A percentile compares a stretch with the other conserved stretches of the same genome.
phyloP scores from a whole-genome alignment of 2,888 invertebrate species.

The Heliconius aoede region DNA sequence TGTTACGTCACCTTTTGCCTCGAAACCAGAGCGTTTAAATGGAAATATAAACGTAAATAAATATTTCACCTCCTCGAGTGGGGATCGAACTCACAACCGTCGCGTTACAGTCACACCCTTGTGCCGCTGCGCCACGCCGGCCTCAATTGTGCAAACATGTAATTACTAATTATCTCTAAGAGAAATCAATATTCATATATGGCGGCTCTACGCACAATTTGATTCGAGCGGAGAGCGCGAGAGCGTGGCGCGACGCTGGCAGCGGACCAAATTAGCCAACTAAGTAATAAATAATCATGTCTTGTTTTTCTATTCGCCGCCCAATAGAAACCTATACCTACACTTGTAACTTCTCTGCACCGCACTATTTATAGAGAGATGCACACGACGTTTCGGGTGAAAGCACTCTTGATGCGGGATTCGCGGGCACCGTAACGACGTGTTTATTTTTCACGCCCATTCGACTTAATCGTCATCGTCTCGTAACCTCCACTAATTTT shows the following conservation, averaged over 20 bases:
- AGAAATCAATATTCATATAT: slow-evolving; percentile 44
- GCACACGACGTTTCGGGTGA: slow-evolving; percentile 81
- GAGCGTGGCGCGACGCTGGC: slow-evolving; percentile 80
- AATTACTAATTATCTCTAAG: slow-evolving; percentile 8
- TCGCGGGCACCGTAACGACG: slow-evolving; percentile 66
- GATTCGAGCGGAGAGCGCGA: slow-evolving; percentile 73
- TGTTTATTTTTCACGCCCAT: slow-evolving; percentile 74
- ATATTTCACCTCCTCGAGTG: too few species aligned
- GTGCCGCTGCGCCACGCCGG: too few species aligned
- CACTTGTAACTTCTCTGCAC: slow-evolving; percentile 69
- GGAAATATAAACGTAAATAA: too few species aligned
- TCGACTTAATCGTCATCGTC: slow-evolving; percentile 62
- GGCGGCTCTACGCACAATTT: slow-evolving; percentile 74
- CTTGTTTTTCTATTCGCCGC: slow-evolving; percentile 82
- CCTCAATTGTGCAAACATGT: too few species aligned
- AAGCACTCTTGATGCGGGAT: slow-evolving; percentile 79
- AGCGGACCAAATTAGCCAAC: slow-evolving; percentile 82
- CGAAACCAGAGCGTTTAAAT: too few species aligned
- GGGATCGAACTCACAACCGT: too few species aligned
- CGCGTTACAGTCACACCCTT: too few species aligned
- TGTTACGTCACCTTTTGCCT: too few species aligned
- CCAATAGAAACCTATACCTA: slow-evolving; percentile 76
- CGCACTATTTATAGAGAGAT: slow-evolving; percentile 75
- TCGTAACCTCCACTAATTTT: slow-evolving; percentile 68
- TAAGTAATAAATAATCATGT: slow-evolving; percentile 84